Evolutionary conservation across 2,888 invertebrate genomes (phyloP).

Genomic region (Orthosia incerta): DNA sequence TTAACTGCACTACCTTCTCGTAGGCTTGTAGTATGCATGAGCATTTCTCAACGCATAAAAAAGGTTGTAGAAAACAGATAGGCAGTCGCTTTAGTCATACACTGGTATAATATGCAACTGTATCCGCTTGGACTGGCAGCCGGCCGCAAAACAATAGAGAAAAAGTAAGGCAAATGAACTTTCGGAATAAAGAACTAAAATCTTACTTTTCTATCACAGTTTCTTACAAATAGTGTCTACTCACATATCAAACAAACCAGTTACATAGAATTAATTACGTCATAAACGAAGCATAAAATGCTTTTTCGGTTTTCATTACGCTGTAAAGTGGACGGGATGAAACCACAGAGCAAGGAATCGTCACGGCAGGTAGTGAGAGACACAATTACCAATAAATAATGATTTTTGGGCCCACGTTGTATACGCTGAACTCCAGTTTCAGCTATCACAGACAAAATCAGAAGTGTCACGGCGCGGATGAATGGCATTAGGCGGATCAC

Average conservation of each 20-base stretch:
- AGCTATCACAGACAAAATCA: neutral
- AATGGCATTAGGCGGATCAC: too few relatives aligned
- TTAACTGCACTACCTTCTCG: too few relatives aligned
- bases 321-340: slow-evolving; percentile 7
- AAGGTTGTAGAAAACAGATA: too few relatives aligned
- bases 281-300: slow-evolving; percentile 13
- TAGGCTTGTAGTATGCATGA: too few relatives aligned
- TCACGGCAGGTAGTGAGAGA: neutral
- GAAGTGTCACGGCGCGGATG: neutral
- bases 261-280: slow-evolving; percentile 5
- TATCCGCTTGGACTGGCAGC: too few relatives aligned
- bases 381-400: neutral
- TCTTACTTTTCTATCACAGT: too few relatives aligned
- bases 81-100: too few relatives aligned
- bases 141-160: too few relatives aligned
- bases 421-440: neutral
- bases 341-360: neutral
- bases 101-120: too few relatives aligned
- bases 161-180: too few relatives aligned
- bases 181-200: too few relatives aligned
- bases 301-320: slow-evolving; percentile 26
- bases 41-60: too few relatives aligned
- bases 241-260: neutral
- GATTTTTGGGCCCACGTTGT: neutral
- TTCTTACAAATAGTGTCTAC: neutral